Evolutionary conservation across 2,113 vertebrate genomes (phyloP).

Genomic region (Lycocorax pyrrhopterus): DNA sequence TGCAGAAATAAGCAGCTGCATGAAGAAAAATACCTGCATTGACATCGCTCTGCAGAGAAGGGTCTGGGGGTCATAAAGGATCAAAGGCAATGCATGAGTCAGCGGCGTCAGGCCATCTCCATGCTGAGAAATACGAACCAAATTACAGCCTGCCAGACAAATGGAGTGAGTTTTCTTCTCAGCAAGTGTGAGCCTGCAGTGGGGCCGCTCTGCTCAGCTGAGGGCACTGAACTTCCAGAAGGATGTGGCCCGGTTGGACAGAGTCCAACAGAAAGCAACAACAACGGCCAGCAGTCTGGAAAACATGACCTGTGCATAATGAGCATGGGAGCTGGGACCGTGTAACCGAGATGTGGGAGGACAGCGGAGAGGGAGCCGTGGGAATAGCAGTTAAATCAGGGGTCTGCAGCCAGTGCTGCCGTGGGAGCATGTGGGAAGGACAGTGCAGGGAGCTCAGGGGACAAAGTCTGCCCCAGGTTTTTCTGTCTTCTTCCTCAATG

Average conservation of each 20-base stretch:
- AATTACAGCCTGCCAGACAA: neutral
- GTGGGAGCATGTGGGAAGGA: neutral
- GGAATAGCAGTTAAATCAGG: neutral
- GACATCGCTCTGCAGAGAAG: neutral
- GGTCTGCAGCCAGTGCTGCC: neutral
- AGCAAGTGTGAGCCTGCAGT: neutral
- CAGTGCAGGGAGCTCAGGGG: accelerated
- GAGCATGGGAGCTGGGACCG: accelerated
- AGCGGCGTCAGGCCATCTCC: accelerated
- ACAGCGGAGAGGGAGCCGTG: neutral
- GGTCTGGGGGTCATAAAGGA: neutral
- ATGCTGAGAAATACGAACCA: neutral
- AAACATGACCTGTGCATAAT: neutral
- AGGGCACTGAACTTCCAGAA: neutral
- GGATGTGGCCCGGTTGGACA: neutral
- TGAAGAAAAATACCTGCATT: neutral
- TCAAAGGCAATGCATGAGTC: neutral
- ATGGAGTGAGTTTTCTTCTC: neutral
- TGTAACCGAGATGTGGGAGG: accelerated
- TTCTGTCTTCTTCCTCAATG: neutral
- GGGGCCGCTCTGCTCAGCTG: neutral
- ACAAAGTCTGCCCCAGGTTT: neutral
- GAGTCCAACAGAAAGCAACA: neutral
- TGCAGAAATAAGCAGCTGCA: neutral
- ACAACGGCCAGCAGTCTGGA: neutral